Conservation (phyloP, 2,888 invertebrate species). For the Lottia scabra region DNA sequence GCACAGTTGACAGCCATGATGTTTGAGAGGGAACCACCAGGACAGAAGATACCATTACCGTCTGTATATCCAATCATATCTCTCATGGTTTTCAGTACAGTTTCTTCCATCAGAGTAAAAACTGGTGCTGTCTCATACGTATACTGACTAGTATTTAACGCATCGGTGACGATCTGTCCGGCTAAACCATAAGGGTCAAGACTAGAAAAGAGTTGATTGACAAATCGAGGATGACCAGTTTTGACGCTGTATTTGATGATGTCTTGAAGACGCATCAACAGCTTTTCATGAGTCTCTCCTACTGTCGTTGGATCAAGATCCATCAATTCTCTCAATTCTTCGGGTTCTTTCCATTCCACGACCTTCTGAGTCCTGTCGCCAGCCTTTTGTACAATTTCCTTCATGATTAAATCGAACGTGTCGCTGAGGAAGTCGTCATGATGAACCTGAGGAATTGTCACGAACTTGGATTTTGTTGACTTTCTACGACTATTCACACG, state of each 20-base stretch:
- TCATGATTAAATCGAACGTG: constrained; percentile 18
- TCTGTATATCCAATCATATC: constrained; percentile 84
- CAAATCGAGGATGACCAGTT: constrained; percentile 97
- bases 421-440: constrained; percentile 8
- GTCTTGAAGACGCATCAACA: constrained; percentile 90
- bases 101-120: constrained; percentile 98
- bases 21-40: constrained; percentile 97
- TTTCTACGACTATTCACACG: background rate
- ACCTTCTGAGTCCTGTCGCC: constrained; percentile 14
- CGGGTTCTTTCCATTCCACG: constrained; percentile 12
- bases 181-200: constrained; percentile 96
- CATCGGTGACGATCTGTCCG: constrained; percentile 98
- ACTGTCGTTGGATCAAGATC: constrained; percentile 12
- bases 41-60: constrained; percentile 86
- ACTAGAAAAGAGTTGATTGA: constrained; percentile 97
- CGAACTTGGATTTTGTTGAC: background rate
- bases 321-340: constrained; percentile 5
- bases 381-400: constrained; percentile 15
- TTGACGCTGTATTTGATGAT: constrained; percentile 95
- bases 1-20: constrained; percentile 96
- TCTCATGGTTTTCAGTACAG: constrained; percentile 93
- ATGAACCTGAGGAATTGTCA: constrained; percentile 9
- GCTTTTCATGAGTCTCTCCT: constrained; percentile 77
- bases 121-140: constrained; percentile 99
- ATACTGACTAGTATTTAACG: constrained; percentile 95